Conservation (phyloP, 2,113 vertebrate genomes). For the Hypomesus transpacificus region DNA sequence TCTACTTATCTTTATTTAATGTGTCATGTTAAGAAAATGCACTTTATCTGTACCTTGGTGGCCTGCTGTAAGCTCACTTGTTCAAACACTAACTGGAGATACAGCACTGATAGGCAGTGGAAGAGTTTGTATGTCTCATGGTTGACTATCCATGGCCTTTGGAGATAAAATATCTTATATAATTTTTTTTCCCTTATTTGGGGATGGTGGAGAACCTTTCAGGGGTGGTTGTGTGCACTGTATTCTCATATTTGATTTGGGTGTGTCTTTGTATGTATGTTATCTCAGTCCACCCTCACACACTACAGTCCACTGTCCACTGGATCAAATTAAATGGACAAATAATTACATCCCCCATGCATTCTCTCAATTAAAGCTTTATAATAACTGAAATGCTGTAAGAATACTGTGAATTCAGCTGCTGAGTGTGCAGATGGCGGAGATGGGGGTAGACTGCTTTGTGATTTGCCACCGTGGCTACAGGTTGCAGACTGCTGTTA, state of each 20-base stretch:
- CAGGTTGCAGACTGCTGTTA: conserved; percentile 28
- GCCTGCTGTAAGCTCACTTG: conserved; percentile 74
- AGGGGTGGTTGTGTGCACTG: conserved; percentile 66
- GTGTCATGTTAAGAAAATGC: conserved; percentile 71
- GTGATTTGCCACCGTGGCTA: not conserved
- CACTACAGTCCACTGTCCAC: conserved; percentile 56
- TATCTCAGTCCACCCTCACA: conserved; percentile 21
- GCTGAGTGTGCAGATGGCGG: conserved; percentile 45
- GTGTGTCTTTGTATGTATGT: conserved; percentile 37
- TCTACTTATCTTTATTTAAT: conserved; percentile 75
- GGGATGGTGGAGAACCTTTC: conserved; percentile 48
- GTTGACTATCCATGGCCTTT: conserved; percentile 63
- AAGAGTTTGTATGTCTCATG: conserved; percentile 50
- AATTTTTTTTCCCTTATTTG: conserved; percentile 33
- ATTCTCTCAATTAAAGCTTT: conserved; percentile 71
- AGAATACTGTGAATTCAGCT: conserved; percentile 71
- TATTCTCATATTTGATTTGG: conserved; percentile 58
- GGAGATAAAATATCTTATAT: conserved; percentile 39
- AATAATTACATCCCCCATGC: conserved; percentile 62
- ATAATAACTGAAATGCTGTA: conserved; percentile 58
- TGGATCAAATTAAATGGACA: conserved; percentile 50
- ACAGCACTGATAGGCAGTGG: conserved; percentile 59
- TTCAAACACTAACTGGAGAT: conserved; percentile 65
- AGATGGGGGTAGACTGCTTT: not conserved
- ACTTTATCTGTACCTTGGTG: conserved; percentile 82